Evolutionary conservation across 2,888 invertebrate species (phyloP).

Genomic region (Chymomyza procnemis): DNA sequence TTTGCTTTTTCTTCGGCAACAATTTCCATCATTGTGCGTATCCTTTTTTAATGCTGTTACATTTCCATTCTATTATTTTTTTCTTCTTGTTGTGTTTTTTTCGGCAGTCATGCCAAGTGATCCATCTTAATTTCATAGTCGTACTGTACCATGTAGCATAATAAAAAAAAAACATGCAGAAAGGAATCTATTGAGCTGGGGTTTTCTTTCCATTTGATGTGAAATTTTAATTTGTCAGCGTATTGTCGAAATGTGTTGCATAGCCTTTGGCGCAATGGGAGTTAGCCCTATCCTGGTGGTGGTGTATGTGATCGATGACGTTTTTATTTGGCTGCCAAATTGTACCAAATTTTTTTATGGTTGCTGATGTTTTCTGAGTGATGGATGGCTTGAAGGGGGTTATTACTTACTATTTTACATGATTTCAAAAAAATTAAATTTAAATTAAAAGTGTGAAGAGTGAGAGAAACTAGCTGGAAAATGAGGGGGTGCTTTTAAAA

Average conservation of each 20-base stretch:
- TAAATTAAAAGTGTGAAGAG: constrained; percentile 41
- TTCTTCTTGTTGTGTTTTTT: constrained; percentile 38
- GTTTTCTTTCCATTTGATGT: constrained; percentile 27
- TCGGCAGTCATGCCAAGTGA: constrained; percentile 74
- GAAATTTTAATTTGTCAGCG: constrained; percentile 71
- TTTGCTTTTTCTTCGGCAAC: constrained; percentile 15
- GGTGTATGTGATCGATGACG: constrained; percentile 70
- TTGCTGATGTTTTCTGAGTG: constrained; percentile 16
- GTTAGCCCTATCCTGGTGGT: not conserved
- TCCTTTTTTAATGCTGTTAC: constrained; percentile 41
- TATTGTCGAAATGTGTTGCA: constrained; percentile 52
- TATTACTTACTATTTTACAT: constrained; percentile 3
- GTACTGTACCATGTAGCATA: not conserved
- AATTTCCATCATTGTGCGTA: constrained; percentile 22
- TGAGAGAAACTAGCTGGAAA: not conserved
- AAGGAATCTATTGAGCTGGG: constrained; percentile 47
- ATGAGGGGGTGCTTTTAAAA: not conserved
- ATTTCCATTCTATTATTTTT: constrained; percentile 25
- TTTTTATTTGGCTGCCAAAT: constrained; percentile 61
- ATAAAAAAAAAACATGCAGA: not conserved
- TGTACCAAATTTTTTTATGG: not conserved
- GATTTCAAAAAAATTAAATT: constrained; percentile 35
- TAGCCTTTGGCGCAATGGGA: constrained; percentile 46
- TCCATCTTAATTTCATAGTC: constrained; percentile 75
- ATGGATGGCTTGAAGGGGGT: constrained; percentile 45